A percentile compares a stretch with the other conserved stretches of the same genome.
Conservation (phyloP, 2,797 vertebrate genomes). For the Vultur gryphus region DNA sequence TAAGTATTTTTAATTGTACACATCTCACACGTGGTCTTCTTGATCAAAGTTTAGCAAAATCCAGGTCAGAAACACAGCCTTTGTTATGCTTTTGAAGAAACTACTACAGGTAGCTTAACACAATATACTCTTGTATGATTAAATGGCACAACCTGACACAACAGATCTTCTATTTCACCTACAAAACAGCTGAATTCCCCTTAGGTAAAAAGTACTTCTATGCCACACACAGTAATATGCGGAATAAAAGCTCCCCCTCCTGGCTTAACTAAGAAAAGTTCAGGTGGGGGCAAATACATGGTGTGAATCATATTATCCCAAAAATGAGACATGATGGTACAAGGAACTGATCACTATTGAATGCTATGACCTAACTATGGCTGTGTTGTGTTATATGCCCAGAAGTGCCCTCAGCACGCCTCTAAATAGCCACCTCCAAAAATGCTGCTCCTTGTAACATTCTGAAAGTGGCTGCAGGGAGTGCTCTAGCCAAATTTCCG, state of each 20-base stretch:
- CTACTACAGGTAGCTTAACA: background rate
- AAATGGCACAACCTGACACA: background rate
- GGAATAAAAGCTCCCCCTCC: conserved; percentile 54
- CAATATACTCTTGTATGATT: background rate
- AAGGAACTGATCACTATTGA: background rate
- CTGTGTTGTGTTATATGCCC: fast-evolving
- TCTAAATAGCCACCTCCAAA: background rate
- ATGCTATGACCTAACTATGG: background rate
- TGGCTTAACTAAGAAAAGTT: background rate
- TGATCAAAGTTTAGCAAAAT: background rate
- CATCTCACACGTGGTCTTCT: fast-evolving
- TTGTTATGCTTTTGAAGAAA: background rate
- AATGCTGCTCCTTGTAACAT: background rate
- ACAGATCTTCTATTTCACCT: background rate
- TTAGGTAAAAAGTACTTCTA: background rate
- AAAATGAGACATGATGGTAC: background rate
- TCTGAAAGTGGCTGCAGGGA: background rate
- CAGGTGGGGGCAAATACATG: fast-evolving
- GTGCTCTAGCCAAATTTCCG: background rate
- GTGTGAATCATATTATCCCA: fast-evolving
- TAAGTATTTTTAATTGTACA: background rate
- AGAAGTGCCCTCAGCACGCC: background rate
- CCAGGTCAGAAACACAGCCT: background rate
- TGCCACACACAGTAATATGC: background rate
- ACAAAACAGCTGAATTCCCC: background rate